These are phyloP conservation scores for Triplophysa tibetana DNA, from an alignment of 2,113 vertebrate genomes.

Conservation along the genomic window DNA sequence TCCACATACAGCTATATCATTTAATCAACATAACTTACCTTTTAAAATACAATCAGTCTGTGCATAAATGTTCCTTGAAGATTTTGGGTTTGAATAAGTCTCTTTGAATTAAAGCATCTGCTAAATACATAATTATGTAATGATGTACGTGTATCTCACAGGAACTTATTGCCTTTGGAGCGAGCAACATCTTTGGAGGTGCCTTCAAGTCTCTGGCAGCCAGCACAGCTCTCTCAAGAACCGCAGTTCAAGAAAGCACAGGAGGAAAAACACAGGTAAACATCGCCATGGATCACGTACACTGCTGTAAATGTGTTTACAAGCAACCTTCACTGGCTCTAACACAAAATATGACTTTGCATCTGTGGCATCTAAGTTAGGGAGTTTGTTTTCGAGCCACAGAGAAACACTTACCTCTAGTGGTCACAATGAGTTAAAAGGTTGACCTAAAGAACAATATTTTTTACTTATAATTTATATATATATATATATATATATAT, in stretches of 20 bases:
- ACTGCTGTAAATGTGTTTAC: constrained; percentile 3
- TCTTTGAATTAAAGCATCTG: not conserved
- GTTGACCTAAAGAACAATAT: not conserved
- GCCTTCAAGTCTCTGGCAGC: constrained; percentile 87
- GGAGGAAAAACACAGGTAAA: constrained; percentile 96
- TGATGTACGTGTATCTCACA: constrained; percentile 52
- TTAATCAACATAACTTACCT: too few species aligned
- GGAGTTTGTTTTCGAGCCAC: constrained; percentile 3
- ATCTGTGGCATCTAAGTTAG: not conserved
- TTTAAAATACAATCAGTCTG: not conserved
- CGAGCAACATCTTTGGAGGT: constrained; percentile 89
- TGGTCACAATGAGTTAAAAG: not conserved
- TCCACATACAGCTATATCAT: not conserved
- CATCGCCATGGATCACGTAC: not conserved
- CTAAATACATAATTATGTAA: not conserved
- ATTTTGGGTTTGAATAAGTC: too few species aligned
- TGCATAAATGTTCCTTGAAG: not conserved
- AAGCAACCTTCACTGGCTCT: not conserved
- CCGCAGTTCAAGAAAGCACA: constrained; percentile 92
- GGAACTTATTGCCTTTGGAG: constrained; percentile 94
- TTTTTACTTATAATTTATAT: too few species aligned
- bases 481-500: too few species aligned
- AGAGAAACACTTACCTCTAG: constrained; percentile 40
- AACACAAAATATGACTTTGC: not conserved
- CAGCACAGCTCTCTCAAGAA: constrained; percentile 91